A percentile compares a stretch with the other conserved stretches of the same genome.
phyloP scores from a whole-genome alignment of 2,888 invertebrate species.

The Eupeodes luniger region DNA sequence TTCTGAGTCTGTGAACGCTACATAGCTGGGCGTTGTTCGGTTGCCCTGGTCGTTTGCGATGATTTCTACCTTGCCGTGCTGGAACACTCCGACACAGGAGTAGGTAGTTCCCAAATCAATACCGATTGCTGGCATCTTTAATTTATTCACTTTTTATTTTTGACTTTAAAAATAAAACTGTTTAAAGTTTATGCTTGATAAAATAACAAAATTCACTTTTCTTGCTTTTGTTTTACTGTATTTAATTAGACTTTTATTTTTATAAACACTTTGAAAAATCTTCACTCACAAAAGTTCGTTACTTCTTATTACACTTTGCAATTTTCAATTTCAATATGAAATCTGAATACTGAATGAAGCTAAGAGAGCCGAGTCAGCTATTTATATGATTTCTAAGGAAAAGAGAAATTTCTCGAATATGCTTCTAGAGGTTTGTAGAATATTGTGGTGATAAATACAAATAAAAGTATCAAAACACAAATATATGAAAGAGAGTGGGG shows the following conservation, averaged over 20 bases:
- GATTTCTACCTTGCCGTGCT: conserved; percentile 92
- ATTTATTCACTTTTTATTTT: conserved; percentile 77
- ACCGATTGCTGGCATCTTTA: conserved; percentile 88
- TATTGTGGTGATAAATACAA: not conserved
- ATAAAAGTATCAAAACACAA: not conserved
- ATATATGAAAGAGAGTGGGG: not conserved
- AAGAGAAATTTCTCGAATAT: conserved; percentile 40
- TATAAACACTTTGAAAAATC: not conserved
- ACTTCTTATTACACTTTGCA: not conserved
- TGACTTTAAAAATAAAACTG: not conserved
- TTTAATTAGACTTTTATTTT: not conserved
- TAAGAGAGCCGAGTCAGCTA: conserved; percentile 11
- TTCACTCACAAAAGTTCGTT: not conserved
- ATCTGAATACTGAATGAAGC: conserved; percentile 25
- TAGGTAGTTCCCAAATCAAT: conserved; percentile 96
- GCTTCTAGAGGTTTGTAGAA: conserved; percentile 41
- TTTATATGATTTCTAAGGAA: conserved; percentile 31
- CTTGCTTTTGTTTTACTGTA: not conserved
- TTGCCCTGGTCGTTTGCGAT: conserved; percentile 94
- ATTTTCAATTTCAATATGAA: not conserved
- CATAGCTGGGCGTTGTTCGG: conserved; percentile 90
- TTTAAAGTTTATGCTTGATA: too few relatives aligned
- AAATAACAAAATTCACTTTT: not conserved
- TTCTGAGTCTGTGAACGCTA: conserved; percentile 93
- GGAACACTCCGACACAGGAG: conserved; percentile 93